phyloP scores from a whole-genome alignment of 2,888 invertebrate genomes.

The Napeogenes inachia region DNA sequence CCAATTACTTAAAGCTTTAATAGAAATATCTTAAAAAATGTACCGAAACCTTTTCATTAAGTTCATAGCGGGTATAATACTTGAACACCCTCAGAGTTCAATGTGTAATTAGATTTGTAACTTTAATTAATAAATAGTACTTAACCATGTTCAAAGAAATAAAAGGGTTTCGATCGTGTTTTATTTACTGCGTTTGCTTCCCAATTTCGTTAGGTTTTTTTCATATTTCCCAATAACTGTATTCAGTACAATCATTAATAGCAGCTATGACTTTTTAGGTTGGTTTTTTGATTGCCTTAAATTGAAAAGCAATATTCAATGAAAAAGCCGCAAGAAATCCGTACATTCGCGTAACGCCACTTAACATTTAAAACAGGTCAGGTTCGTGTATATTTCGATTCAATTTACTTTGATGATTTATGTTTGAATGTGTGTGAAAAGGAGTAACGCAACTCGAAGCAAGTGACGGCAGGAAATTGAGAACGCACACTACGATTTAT shows the following conservation, averaged over 20 bases:
- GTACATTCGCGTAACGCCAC: conserved; percentile 1
- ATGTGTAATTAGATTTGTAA: not conserved
- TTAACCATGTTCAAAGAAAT: not conserved
- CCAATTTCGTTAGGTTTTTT: no score
- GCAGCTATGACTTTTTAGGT: not conserved
- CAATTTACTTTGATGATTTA: conserved; percentile 32
- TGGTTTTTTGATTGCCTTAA: not conserved
- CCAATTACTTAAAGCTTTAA: not conserved
- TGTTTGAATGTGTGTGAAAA: conserved; percentile 22
- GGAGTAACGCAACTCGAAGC: conserved; percentile 10
- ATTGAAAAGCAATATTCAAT: conserved; percentile 6
- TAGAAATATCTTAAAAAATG: not conserved
- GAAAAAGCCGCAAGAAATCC: conserved; percentile 3
- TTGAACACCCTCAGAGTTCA: not conserved
- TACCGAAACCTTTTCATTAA: not conserved
- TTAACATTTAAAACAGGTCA: conserved; percentile 14
- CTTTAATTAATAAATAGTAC: not conserved
- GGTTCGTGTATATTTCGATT: conserved; percentile 19
- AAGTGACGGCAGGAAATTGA: conserved; percentile 16
- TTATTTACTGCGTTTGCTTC: no score
- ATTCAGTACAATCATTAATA: not conserved
- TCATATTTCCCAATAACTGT: not conserved
- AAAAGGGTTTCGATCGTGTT: not conserved
- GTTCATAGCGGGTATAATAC: not conserved
- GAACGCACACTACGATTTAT: conserved; percentile 1